These are phyloP conservation scores for Falco columbarius DNA, from an alignment of 2,797 vertebrate genomes.

Conservation along the genomic window DNA sequence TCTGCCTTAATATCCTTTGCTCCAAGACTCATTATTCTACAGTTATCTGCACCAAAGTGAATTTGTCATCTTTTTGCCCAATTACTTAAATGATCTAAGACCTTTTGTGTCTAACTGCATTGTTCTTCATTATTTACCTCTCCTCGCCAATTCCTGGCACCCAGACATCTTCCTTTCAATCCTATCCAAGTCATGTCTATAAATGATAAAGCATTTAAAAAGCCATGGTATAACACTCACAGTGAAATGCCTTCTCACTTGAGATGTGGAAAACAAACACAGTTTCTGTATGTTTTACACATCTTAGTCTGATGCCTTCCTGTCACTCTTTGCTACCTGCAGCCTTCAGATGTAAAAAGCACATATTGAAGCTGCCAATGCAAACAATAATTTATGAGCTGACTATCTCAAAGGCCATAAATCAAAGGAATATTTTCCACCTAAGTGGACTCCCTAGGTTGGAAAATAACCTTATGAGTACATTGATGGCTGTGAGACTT, in stretches of 20 bases:
- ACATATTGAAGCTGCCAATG: constrained; percentile 18
- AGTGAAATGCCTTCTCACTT: constrained; percentile 39
- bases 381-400: constrained; percentile 34
- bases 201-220: constrained; percentile 41
- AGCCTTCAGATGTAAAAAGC: constrained; percentile 32
- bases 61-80: constrained; percentile 61
- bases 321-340: constrained; percentile 30
- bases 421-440: constrained; percentile 37
- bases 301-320: constrained; percentile 2
- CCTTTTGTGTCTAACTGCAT: constrained; percentile 33
- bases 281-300: constrained; percentile 25
- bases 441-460: background rate
- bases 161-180: background rate
- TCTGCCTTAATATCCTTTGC: background rate
- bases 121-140: constrained; percentile 54
- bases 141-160: constrained; percentile 2
- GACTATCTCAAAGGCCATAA: background rate
- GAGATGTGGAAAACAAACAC: constrained; percentile 9
- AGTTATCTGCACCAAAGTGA: background rate
- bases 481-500: background rate
- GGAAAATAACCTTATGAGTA: constrained; percentile 3
- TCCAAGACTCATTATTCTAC: constrained; percentile 39
- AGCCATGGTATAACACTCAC: background rate
- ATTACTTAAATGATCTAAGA: constrained; percentile 63
- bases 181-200: background rate